Conservation (phyloP, 2,888 invertebrate species). For the Cheiracanthium punctorium region DNA sequence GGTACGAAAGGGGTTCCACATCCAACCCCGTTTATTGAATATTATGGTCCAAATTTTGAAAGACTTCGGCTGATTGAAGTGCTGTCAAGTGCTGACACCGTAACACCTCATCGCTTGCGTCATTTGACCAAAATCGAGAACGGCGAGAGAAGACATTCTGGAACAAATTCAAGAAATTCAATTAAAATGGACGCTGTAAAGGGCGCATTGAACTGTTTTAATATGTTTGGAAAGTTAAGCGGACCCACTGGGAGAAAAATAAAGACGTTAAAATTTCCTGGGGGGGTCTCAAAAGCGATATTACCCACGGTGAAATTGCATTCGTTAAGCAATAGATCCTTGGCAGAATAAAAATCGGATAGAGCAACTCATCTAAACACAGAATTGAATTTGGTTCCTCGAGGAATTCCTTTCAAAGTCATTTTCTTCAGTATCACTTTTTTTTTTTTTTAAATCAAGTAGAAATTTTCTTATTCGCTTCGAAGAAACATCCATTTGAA, state of each 20-base stretch:
- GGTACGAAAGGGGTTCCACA: neutral
- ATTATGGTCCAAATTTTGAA: conserved; percentile 24
- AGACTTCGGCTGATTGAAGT: conserved; percentile 22
- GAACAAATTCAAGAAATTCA: conserved; percentile 10
- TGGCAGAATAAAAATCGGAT: neutral
- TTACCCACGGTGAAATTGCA: conserved; percentile 25
- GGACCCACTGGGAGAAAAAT: conserved; percentile 19
- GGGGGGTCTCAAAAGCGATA: conserved; percentile 13
- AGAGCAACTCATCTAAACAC: neutral
- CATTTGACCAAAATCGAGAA: neutral
- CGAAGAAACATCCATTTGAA: no score
- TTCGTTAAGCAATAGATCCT: conserved; percentile 16
- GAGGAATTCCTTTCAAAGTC: neutral
- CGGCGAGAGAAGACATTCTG: conserved; percentile 20
- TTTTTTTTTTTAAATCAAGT: neutral
- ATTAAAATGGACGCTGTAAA: neutral
- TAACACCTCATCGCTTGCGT: neutral
- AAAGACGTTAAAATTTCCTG: conserved; percentile 18
- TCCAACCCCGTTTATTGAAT: conserved; percentile 16
- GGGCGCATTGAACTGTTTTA: neutral
- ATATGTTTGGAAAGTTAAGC: conserved; percentile 17
- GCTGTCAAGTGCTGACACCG: neutral
- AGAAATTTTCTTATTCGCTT: no score
- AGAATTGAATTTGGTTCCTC: neutral
- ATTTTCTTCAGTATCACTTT: neutral